Base-by-base conservation (phyloP, 2,113 vertebrate species). In the Pogona vitticeps region DNA sequence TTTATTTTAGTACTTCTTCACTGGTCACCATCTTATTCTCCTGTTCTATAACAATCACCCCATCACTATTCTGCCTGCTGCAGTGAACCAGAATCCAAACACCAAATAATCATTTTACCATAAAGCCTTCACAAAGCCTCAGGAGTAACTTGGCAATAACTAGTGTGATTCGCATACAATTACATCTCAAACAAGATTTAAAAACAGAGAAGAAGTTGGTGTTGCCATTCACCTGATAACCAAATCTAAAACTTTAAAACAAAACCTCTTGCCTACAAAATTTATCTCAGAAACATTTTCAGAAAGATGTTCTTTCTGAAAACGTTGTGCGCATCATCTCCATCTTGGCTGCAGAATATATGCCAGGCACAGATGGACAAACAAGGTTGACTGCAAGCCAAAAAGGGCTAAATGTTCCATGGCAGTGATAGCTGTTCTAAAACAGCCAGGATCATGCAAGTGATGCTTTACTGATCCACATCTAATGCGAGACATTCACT, bases 281-380 rank as follows among this genome's bases (percentile, higher is more conserved):
- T 72, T 9, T 38, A 80, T 23, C 1, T 86, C 6, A 18, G 88
- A 88, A 85, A 88, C 68, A 42, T 91, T 82, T 84, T 14, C 23
- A 26, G 83, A 77, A 76, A 82, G 26, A 33, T 58, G 40, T 58
- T 76, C 28, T 85, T 52, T 88, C 65, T 20, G 56, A 23, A 90
- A 84, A 38, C 2, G 42, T 78, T 72, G 71, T 88, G 61, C 12
- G 78, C 31, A 83, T 2, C 46, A 7, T 56, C 85, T 84, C 87
- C 76, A 92, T 63, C 73, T 38, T 81, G 21, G 68, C 86, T 21
- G 78, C 40, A 80, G 21, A 0, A 36, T 91, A 59, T 86, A 17
- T 9, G 23, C 20, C 38, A 63, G 20, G 40, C 28, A 83, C 59
- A 33, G 17, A 79, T 71, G 81, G 40, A 88, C n/a, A 20, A 20